Conservation (phyloP, 2,113 vertebrate species). For the Copsychus sechellarum region DNA sequence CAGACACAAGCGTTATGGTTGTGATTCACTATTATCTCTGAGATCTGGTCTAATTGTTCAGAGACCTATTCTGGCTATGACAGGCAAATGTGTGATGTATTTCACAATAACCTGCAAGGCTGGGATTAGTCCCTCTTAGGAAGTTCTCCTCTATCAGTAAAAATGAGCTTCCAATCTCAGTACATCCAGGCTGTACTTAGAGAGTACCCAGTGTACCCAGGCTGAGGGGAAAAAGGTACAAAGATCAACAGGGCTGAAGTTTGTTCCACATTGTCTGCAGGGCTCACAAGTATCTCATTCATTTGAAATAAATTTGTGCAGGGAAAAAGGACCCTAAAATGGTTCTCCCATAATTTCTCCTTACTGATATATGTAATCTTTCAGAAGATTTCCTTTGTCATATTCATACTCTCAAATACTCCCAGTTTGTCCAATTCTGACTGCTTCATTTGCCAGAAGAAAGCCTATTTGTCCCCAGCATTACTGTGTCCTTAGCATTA, state of each 20-base stretch:
- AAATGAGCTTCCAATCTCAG: not conserved
- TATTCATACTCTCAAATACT: not conserved
- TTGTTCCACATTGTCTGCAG: not conserved
- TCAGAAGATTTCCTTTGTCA: not conserved
- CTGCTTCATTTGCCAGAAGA: not conserved
- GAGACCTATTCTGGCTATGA: not conserved
- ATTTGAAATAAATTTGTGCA: not conserved
- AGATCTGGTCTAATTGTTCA: not conserved
- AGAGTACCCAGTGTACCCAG: not conserved
- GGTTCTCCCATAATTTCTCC: not conserved
- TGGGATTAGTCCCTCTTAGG: not conserved
- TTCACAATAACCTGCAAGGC: not conserved
- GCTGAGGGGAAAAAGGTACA: not conserved
- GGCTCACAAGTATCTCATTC: not conserved
- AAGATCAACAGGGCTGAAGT: not conserved
- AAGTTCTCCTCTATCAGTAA: not conserved
- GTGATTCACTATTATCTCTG: not conserved
- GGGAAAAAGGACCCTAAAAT: not conserved
- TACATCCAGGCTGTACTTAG: not conserved
- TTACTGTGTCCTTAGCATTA: fast-evolving
- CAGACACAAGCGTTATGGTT: not conserved
- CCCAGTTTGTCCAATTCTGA: not conserved
- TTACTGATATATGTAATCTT: not conserved
- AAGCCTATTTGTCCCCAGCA: fast-evolving
- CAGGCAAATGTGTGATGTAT: not conserved